Evolutionary conservation across 2,113 vertebrate genomes (phyloP), one percentile per base, ranked within the genome.

Genomic region (Microcebus tavaratra): DNA sequence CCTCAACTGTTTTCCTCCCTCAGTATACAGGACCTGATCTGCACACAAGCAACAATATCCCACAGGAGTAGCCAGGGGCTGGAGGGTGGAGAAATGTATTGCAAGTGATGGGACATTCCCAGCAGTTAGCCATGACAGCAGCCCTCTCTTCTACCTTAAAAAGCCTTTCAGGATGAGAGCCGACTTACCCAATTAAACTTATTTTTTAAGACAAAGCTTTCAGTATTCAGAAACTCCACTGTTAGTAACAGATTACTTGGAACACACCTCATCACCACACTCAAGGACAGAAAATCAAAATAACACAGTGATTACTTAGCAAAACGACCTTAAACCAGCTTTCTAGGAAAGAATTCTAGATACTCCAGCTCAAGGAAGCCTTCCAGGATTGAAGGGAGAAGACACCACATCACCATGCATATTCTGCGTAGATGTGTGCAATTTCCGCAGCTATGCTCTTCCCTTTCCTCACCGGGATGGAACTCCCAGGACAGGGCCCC

Each of bases 261-360:
- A 94, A 78, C 7, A 94, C 23, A 80, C 50, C 63, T 95, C 70
- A 72, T 91, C 72, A 72, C 20, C n/a, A 91, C 21, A 88, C 45
- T 91, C 91, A 82, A 90, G 92, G n/a, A 67, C 10, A 86, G 63
- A 92, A 95, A 96, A 94, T 67, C 55, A 59, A 73, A 92, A n/a
- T 79, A 70, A 81, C 25, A 72, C 14, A 90, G 55, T 55, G 25
- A 80, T 84, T 91, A 97, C 59, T 93, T 82, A 89, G 53, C 78
- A 95, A 90, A 96, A 87, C 25, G 39, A 85, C n/a, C 20, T 79
- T 68, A 61, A 70, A 85, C 39, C 76, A 73, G 39, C 65, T 70
- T 93, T 96, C 80, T 70, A 89, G 76, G 36, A 68, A 92, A 82
- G 39, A 27, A 88, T 95, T 88, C 89, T 87, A 94, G 36, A 81